Conservation (phyloP, 1,140 invertebrate species). For the Pseudomyrmex gracilis region DNA sequence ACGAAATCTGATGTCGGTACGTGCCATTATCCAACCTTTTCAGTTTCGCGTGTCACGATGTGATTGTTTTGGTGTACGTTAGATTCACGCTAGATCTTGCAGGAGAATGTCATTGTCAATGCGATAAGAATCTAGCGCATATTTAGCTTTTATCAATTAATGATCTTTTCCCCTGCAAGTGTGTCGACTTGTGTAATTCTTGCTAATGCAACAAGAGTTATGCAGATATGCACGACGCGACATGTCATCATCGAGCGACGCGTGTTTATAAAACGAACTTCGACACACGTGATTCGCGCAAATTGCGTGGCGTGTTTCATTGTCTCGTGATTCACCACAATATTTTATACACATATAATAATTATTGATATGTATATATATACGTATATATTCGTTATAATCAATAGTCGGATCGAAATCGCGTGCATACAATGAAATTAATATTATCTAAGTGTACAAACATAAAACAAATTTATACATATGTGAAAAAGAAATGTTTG, state of each 20-base stretch:
- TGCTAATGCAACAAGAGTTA: slow-evolving; percentile 27
- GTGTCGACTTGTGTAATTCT: slow-evolving; percentile 5
- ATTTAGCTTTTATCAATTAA: slow-evolving; percentile 36
- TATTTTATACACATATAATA: slow-evolving; percentile 9
- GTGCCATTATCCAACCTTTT: background rate
- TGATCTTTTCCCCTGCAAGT: slow-evolving; percentile 41
- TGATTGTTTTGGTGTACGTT: slow-evolving; percentile 1
- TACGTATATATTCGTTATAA: too few relatives aligned
- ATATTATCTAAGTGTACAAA: background rate
- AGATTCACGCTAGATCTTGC: slow-evolving; percentile 8
- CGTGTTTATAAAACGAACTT: slow-evolving; percentile 25
- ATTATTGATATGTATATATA: too few relatives aligned
- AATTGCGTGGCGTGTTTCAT: background rate
- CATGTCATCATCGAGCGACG: background rate
- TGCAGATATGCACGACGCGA: background rate
- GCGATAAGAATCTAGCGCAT: slow-evolving; percentile 12
- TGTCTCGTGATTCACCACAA: background rate
- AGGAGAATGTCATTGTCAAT: slow-evolving; percentile 20
- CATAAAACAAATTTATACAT: background rate
- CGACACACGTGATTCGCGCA: background rate
- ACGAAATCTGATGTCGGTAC: background rate
- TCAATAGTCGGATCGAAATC: too few relatives aligned
- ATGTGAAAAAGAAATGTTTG: too few relatives aligned
- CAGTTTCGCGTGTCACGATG: background rate
- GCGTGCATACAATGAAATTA: background rate